Evolutionary conservation across 1,140 invertebrate species (phyloP), one percentile per base, ranked within the genome.

Genomic region (Anoplophora glabripennis): DNA sequence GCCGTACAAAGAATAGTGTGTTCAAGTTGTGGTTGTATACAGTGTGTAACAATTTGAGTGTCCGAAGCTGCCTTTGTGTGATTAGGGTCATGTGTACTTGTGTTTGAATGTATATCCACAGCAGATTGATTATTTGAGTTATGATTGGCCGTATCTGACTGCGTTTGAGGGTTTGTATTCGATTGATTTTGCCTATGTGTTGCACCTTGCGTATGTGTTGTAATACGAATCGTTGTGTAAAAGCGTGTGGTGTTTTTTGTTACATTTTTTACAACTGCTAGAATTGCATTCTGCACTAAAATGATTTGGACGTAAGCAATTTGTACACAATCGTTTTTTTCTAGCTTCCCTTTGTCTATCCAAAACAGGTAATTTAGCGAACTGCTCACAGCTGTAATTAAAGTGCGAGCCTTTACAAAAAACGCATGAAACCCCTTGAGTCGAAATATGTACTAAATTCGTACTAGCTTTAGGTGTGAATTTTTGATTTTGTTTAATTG

Each of bases 281-380:
- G 21, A 28, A 28, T 28, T 28, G 5, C 58, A 58, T n/a, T 60
- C 53, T 12, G 11, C n/a, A n/a, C 10, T 10, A 18, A n/a, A 10
- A 40, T 58, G 58, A 14, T 42, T 42, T 46, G 7, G 34, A n/a
- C 58, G 34, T 46, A 60, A 42, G 36, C 42, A 60, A 41, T 60
- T 60, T 28, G 21, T 28, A 5, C 21, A 28, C 5, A 28, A 5
- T 28, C 21, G 2, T 35, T 18, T 41, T 17, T 53, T 35, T 56
- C 47, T 60, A 40, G 34, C 57, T n/a, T 53, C 15, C 4, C 36
- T 12, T 7, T 57, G 8, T 33, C 57, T 10, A 3, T 40, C 36
- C 7, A 4, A 7, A 8, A 59, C 33, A 34, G 57, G 15, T 17
- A 59, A 55, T 42, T 56, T 10, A 11, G 18, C 42, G 14, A 59